Conservation (phyloP, 2,888 invertebrate species). For the Lymantria dispar region DNA sequence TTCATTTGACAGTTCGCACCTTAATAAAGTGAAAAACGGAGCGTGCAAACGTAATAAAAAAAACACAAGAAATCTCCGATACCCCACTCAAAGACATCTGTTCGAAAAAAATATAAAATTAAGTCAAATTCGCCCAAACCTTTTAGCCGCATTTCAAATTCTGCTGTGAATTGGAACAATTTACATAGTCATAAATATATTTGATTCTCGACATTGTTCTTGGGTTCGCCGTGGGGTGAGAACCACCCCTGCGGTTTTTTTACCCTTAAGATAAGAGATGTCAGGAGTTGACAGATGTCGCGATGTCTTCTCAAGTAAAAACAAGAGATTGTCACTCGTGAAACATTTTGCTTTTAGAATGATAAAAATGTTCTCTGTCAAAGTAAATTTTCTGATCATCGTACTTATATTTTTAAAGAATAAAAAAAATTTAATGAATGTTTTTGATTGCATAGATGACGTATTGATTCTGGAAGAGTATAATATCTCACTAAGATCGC, state of each 20-base stretch:
- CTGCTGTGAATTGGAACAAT: constrained; percentile 63
- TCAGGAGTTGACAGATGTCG: constrained; percentile 76
- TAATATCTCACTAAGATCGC: too few relatives aligned
- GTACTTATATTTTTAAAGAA: background rate
- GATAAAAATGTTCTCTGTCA: background rate
- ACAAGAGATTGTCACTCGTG: constrained; percentile 52
- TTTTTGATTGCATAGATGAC: too few relatives aligned
- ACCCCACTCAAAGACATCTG: constrained; percentile 51
- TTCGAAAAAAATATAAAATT: constrained; percentile 49
- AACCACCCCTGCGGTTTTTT: constrained; percentile 62
- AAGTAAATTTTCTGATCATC: background rate
- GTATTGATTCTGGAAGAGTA: too few relatives aligned
- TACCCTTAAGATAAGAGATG: constrained; percentile 70
- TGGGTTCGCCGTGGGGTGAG: constrained; percentile 46
- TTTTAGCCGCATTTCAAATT: constrained; percentile 54
- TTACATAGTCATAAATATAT: constrained; percentile 82
- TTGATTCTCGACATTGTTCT: constrained; percentile 59
- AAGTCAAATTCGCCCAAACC: constrained; percentile 37
- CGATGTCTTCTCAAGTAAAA: constrained; percentile 59
- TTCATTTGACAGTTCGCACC: constrained; percentile 21
- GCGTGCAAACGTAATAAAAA: constrained; percentile 21
- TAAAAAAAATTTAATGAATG: background rate
- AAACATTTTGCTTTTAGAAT: constrained; percentile 5
- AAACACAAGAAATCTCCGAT: constrained; percentile 32
- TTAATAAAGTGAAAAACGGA: constrained; percentile 26